Percentiles rank a stretch among this genome's conserved stretches.
These are phyloP conservation scores for Punctoribates punctum DNA, from an alignment of 2,888 invertebrate species.

Conservation along the genomic window DNA sequence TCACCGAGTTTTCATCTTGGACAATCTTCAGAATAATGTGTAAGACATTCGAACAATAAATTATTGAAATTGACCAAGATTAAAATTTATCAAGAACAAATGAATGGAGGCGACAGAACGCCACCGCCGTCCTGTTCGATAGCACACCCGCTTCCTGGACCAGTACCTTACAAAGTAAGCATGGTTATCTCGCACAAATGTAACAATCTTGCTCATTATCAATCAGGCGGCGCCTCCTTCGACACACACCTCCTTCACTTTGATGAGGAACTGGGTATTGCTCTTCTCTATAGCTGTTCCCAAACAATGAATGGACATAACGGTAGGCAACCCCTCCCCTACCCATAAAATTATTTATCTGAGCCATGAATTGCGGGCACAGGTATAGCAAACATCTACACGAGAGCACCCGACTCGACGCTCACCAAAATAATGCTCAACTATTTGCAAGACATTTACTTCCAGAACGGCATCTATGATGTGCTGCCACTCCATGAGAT, in stretches of 20 bases:
- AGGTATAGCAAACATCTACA: constrained; percentile 42
- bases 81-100: constrained; percentile 31
- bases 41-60: not conserved
- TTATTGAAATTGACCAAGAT: too few relatives aligned
- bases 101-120: constrained; percentile 42
- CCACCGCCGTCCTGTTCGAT: constrained; percentile 26
- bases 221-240: constrained; percentile 34
- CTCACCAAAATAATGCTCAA: constrained; percentile 31
- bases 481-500: constrained; percentile 37
- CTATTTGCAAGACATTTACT: constrained; percentile 36
- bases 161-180: constrained; percentile 38
- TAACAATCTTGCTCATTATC: too few relatives aligned
- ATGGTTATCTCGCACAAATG: too few relatives aligned
- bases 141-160: constrained; percentile 36
- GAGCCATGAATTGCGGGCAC: not conserved
- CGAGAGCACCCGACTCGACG: constrained; percentile 35
- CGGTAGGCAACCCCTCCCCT: not conserved
- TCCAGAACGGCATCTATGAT: constrained; percentile 42
- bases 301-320: constrained; percentile 35
- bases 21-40: constrained; percentile 41
- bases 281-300: constrained; percentile 38
- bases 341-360: too few relatives aligned
- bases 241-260: constrained; percentile 40
- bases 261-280: constrained; percentile 37
- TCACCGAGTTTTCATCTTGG: constrained; percentile 30